Evolutionary conservation across 1,140 invertebrate species (phyloP).

Genomic region (Pseudomyrmex gracilis): DNA sequence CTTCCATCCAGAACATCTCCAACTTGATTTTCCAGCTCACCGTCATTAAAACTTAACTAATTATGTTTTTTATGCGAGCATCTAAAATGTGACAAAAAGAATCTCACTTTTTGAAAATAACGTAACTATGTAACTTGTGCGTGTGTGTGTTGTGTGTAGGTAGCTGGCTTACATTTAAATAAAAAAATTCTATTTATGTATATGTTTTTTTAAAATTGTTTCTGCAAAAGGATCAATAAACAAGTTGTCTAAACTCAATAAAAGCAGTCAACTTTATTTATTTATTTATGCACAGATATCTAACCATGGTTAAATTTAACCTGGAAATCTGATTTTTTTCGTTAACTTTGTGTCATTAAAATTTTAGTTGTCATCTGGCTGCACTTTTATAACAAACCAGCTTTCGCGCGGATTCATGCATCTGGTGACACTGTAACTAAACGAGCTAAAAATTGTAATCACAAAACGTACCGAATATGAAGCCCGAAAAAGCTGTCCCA

Average conservation of each 20-base stretch:
- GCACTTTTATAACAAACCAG: conserved; percentile 22
- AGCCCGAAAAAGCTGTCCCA: neutral
- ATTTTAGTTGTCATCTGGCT: conserved; percentile 26
- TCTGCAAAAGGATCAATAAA: too few species aligned
- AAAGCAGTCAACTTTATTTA: conserved; percentile 18
- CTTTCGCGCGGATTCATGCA: conserved; percentile 25
- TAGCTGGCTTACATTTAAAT: neutral
- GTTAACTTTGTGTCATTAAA: conserved; percentile 14
- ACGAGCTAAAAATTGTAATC: conserved; percentile 31
- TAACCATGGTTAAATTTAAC: conserved; percentile 21
- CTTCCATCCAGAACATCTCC: neutral
- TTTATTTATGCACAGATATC: conserved; percentile 5
- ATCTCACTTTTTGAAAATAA: too few species aligned
- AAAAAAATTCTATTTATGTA: neutral
- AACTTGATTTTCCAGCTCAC: neutral
- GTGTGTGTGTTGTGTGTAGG: too few species aligned
- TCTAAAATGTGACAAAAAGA: too few species aligned
- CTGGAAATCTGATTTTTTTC: conserved; percentile 9
- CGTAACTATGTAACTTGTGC: conserved; percentile 4
- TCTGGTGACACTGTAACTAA: conserved; percentile 16
- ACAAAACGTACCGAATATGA: conserved; percentile 6
- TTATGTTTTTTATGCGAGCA: neutral
- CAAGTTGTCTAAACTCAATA: neutral
- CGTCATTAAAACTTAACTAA: conserved; percentile 6
- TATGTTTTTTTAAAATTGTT: too few species aligned